phyloP scores from a whole-genome alignment of 2,888 invertebrate species.

The Lottia scabra region DNA sequence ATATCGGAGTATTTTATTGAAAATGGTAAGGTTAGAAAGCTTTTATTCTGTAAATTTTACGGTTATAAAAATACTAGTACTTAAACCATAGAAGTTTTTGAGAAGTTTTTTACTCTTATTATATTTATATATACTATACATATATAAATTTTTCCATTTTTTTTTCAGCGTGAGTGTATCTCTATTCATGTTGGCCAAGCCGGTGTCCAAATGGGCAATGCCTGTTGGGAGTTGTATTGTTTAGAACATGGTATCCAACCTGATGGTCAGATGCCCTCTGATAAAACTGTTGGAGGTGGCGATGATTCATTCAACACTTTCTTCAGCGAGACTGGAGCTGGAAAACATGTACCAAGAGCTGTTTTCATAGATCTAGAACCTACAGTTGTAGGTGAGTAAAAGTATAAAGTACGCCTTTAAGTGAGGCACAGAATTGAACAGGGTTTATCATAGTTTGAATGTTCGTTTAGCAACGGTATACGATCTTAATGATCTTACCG shows the following conservation, averaged over 20 bases:
- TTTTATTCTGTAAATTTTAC: too few species aligned
- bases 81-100: too few species aligned
- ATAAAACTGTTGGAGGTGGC: constrained; percentile 79
- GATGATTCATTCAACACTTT: constrained; percentile 89
- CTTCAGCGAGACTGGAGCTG: constrained; percentile 87
- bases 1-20: too few species aligned
- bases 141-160: too few species aligned
- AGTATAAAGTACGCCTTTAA: too few species aligned
- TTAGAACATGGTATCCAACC: constrained; percentile 73
- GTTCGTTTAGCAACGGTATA: too few species aligned
- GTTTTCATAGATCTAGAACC: constrained; percentile 97
- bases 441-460: too few species aligned
- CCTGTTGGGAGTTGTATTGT: constrained; percentile 74
- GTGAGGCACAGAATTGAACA: neutral
- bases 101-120: too few species aligned
- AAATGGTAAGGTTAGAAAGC: too few species aligned
- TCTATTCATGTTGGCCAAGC: constrained; percentile 72
- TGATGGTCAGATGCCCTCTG: constrained; percentile 76
- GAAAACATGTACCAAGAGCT: constrained; percentile 92
- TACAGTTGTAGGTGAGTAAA: constrained; percentile 84
- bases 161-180: constrained; percentile 70
- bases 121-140: too few species aligned
- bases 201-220: constrained; percentile 73
- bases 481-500: too few species aligned
- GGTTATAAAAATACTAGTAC: too few species aligned